These are phyloP conservation scores for Ennomos fuscantarius DNA, from an alignment of 2,888 invertebrate species.

Conservation along the genomic window DNA sequence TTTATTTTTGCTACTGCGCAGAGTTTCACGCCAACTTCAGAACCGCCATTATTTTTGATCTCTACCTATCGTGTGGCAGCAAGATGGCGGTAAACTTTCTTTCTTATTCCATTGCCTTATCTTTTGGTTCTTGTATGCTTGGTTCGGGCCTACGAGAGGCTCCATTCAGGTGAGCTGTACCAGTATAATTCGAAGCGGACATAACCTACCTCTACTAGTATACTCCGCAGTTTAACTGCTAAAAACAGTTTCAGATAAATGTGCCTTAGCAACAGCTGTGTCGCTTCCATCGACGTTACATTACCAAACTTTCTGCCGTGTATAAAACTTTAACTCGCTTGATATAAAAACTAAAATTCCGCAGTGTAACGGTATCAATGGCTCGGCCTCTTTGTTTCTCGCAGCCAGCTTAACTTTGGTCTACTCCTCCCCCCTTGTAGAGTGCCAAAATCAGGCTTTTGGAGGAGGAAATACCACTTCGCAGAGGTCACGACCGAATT, in stretches of 20 bases:
- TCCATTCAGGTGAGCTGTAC: too few relatives aligned
- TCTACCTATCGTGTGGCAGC: too few relatives aligned
- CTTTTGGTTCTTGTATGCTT: too few relatives aligned
- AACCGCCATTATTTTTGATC: too few relatives aligned
- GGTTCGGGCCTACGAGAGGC: too few relatives aligned
- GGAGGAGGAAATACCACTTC: constrained; percentile 20
- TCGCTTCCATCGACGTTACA: constrained; percentile 17
- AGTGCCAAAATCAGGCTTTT: constrained; percentile 25
- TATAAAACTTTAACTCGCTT: not conserved
- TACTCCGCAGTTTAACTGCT: constrained; percentile 4
- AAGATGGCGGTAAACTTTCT: too few relatives aligned
- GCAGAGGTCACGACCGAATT: constrained; percentile 15
- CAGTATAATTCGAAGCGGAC: constrained; percentile 8
- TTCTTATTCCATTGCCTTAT: too few relatives aligned
- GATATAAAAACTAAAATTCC: constrained; percentile 7
- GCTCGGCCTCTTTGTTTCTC: constrained; percentile 7
- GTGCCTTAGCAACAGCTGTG: constrained; percentile 27
- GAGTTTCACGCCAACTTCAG: too few relatives aligned
- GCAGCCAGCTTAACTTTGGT: constrained; percentile 16
- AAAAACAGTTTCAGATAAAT: constrained; percentile 22
- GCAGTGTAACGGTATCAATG: constrained; percentile 1
- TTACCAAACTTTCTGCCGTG: constrained; percentile 8
- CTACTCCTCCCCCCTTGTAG: constrained; percentile 18
- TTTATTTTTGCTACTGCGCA: too few relatives aligned
- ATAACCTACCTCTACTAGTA: constrained; percentile 32